These are phyloP conservation scores for Dascillus cervinus DNA, from an alignment of 2,888 invertebrate species.

Conservation along the genomic window DNA sequence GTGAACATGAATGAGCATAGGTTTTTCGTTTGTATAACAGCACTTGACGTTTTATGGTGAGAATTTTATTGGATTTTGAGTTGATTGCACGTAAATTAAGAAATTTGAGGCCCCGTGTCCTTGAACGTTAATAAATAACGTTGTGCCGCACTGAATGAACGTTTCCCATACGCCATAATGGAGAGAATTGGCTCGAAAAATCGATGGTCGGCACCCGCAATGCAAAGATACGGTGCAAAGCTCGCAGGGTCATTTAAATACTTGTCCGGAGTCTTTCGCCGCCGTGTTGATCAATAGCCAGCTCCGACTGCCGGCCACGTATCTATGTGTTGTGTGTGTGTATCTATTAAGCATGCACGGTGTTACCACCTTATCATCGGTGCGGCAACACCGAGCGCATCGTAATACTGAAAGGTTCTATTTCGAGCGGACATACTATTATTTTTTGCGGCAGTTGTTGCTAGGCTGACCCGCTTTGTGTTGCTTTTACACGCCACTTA, in stretches of 20 bases:
- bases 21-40: neutral
- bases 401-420: conserved; percentile 6
- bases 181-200: no score
- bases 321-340: no score
- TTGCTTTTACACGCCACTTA: conserved; percentile 2
- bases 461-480: conserved; percentile 11
- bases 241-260: conserved; percentile 12
- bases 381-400: conserved; percentile 12
- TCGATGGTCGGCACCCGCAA: no score
- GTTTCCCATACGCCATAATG: no score
- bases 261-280: conserved; percentile 11
- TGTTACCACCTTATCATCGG: conserved; percentile 18
- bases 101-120: no score
- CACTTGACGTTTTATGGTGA: neutral
- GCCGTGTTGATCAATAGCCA: conserved; percentile 16
- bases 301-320: conserved; percentile 17
- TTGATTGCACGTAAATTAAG: no score
- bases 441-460: conserved; percentile 11
- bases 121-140: no score
- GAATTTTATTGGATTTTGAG: no score
- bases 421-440: conserved; percentile 6
- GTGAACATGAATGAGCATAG: neutral
- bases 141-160: no score
- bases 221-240: conserved; percentile 7
- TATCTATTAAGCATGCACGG: conserved; percentile 18